These are phyloP conservation scores for Gila orcuttii DNA, from an alignment of 2,113 vertebrate species.

Conservation along the genomic window DNA sequence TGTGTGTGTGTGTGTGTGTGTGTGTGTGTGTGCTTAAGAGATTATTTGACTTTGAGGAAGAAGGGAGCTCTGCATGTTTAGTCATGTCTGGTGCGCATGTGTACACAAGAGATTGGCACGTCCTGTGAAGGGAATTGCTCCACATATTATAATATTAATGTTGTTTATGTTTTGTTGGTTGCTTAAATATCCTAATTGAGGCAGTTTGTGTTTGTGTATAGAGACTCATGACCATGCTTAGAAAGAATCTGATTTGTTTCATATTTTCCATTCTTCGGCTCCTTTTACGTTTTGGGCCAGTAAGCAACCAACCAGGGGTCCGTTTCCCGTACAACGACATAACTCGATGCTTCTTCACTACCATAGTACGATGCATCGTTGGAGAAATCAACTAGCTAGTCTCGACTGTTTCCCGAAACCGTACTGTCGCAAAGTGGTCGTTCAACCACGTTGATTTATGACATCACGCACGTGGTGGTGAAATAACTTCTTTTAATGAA, in stretches of 20 bases:
- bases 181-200: neutral
- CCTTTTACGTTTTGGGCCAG: neutral
- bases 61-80: constrained; percentile 7
- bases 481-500: too few relatives aligned
- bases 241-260: neutral
- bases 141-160: neutral
- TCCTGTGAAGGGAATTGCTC: neutral
- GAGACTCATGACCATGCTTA: neutral
- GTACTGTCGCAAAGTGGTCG: too few relatives aligned
- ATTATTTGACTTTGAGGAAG: constrained; percentile 34
- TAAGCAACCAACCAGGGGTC: neutral
- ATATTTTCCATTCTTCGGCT: neutral
- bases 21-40: neutral
- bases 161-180: neutral
- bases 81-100: constrained; percentile 34
- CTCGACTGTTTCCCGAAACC: too few relatives aligned
- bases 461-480: too few relatives aligned
- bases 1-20: neutral
- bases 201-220: neutral
- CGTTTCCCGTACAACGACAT: too few relatives aligned
- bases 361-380: too few relatives aligned
- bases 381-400: too few relatives aligned
- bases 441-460: too few relatives aligned
- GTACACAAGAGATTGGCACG: constrained; percentile 12
- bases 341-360: too few relatives aligned